phyloP scores from a whole-genome alignment of 2,888 invertebrate species.

The Acheta domesticus region DNA sequence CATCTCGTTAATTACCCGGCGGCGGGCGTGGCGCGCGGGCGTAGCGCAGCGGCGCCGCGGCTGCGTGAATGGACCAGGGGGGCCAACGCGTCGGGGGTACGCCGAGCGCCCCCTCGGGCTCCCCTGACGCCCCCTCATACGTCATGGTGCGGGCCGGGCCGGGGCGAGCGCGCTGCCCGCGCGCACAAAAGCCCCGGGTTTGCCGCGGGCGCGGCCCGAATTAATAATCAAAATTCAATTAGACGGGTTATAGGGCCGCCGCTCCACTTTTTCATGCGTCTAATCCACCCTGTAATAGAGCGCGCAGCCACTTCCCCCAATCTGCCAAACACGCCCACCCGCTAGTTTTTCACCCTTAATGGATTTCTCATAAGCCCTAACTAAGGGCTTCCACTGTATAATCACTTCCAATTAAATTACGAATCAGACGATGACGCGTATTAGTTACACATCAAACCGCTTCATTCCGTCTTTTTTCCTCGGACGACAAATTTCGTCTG shows the following conservation, averaged over 20 bases:
- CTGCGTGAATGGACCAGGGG: too few relatives aligned
- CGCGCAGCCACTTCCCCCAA: slow-evolving; percentile 23
- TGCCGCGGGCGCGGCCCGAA: slow-evolving; percentile 22
- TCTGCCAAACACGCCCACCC: slow-evolving; percentile 29
- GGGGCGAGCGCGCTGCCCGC: background rate
- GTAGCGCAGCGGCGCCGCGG: too few relatives aligned
- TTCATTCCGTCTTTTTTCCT: background rate
- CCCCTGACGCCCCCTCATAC: background rate
- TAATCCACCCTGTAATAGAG: slow-evolving; percentile 25
- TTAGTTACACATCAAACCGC: background rate
- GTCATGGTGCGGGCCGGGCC: background rate
- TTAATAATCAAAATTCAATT: slow-evolving; percentile 37
- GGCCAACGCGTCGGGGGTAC: too few relatives aligned
- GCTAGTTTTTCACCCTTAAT: slow-evolving; percentile 27
- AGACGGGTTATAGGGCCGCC: slow-evolving; percentile 31
- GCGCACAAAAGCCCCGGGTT: slow-evolving; percentile 3
- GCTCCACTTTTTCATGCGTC: slow-evolving; percentile 25
- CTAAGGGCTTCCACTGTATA: slow-evolving; percentile 22
- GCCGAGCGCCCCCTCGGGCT: too few relatives aligned
- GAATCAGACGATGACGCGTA: background rate
- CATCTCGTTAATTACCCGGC: too few relatives aligned
- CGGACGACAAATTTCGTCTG: background rate
- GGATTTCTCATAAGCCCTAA: slow-evolving; percentile 28
- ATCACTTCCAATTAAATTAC: slow-evolving; percentile 22
- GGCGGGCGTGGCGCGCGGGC: too few relatives aligned